phyloP scores from a whole-genome alignment of 2,797 vertebrate species.

The Clamator glandarius region DNA sequence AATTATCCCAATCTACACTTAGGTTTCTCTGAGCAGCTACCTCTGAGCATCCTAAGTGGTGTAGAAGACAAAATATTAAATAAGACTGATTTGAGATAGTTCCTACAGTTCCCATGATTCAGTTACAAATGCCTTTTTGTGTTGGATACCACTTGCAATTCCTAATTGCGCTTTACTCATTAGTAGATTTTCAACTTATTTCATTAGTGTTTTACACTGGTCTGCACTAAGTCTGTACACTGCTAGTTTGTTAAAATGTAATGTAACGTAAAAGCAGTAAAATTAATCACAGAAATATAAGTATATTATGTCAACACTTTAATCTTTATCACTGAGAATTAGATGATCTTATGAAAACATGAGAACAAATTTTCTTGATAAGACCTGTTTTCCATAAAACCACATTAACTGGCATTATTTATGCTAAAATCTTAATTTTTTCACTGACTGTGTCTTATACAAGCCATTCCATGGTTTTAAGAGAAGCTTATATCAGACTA shows the following conservation, averaged over 20 bases:
- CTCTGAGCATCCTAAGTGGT: not conserved
- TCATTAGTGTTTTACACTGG: not conserved
- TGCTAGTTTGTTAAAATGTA: not conserved
- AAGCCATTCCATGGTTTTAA: not conserved
- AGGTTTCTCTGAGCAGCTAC: not conserved
- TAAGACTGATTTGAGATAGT: not conserved
- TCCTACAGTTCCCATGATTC: not conserved
- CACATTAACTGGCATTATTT: not conserved
- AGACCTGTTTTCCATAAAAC: not conserved
- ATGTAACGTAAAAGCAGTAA: not conserved
- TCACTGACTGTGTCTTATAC: not conserved
- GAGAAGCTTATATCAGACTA: not conserved
- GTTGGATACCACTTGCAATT: not conserved
- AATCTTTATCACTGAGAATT: conserved; percentile 1
- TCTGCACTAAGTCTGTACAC: not conserved
- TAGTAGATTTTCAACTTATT: not conserved
- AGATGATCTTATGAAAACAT: not conserved
- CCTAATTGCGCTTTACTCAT: not conserved
- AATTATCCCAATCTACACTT: not conserved
- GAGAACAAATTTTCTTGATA: not conserved
- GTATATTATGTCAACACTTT: not conserved
- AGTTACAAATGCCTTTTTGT: not conserved
- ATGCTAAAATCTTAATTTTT: not conserved
- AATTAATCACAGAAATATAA: conserved; percentile 9
- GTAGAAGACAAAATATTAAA: not conserved